phyloP scores from a whole-genome alignment of 2,113 vertebrate species.

The Eurystomus gularis region DNA sequence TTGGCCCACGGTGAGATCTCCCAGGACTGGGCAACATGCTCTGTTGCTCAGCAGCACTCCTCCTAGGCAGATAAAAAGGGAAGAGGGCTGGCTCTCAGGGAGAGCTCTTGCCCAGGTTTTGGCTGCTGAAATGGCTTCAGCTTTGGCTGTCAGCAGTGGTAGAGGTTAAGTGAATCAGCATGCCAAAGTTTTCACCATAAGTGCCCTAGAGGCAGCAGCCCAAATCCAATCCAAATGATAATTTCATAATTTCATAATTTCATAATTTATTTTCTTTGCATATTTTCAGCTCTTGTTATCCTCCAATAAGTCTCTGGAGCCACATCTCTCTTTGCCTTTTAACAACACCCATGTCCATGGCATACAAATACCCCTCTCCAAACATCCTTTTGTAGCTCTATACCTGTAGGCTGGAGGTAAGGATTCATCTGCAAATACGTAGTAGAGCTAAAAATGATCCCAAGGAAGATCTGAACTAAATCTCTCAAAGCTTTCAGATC shows the following conservation, averaged over 20 bases:
- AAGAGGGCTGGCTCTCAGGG: background rate
- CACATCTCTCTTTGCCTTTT: background rate
- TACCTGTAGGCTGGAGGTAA: background rate
- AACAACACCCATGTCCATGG: background rate
- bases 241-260: background rate
- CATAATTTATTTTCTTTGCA: conserved; percentile 6
- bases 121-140: background rate
- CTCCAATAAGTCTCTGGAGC: background rate
- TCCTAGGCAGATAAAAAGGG: background rate
- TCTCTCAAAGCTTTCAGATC: conserved; percentile 16
- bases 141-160: background rate
- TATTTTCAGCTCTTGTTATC: background rate
- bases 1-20: background rate
- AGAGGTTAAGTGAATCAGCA: background rate
- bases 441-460: background rate
- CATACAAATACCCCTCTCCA: background rate
- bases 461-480: conserved; percentile 19
- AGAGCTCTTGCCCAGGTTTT: background rate
- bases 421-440: conserved; percentile 6
- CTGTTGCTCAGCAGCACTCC: background rate
- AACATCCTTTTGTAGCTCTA: background rate
- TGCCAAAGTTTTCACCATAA: background rate
- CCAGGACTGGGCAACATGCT: background rate
- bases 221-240: background rate
- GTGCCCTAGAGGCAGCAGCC: background rate